These are phyloP conservation scores for Masnerella sp. DNA, from an alignment of 2,888 invertebrate species.

Conservation along the genomic window DNA sequence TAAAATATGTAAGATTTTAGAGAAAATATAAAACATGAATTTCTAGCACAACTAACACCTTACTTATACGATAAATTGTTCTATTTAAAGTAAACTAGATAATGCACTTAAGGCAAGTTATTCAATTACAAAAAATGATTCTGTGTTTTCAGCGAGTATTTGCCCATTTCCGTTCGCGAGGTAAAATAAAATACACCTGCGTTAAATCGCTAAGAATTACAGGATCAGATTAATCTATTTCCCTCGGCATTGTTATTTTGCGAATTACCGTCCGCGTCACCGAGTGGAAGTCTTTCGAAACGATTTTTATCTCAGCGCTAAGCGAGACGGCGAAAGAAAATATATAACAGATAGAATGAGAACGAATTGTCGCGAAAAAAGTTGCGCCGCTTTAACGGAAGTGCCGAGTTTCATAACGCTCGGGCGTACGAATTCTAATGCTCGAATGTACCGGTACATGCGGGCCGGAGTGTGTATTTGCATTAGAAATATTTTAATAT, in stretches of 20 bases:
- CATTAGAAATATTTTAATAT: conserved; percentile 75
- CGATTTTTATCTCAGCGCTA: conserved; percentile 26
- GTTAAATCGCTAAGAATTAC: conserved; percentile 34
- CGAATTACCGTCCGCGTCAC: conserved; percentile 32
- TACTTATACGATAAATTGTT: too few relatives aligned
- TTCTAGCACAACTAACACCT: too few relatives aligned
- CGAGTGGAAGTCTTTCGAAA: conserved; percentile 8
- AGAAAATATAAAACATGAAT: too few relatives aligned
- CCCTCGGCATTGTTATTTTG: conserved; percentile 31
- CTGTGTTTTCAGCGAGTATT: conserved; percentile 10
- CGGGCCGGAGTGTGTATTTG: conserved; percentile 56
- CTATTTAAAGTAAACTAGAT: too few relatives aligned
- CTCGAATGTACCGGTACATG: conserved; percentile 61
- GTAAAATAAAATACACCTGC: conserved; percentile 22
- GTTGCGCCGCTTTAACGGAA: conserved; percentile 45
- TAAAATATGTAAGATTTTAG: too few relatives aligned
- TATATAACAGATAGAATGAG: not conserved
- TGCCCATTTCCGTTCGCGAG: conserved; percentile 17
- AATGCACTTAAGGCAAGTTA: too few relatives aligned
- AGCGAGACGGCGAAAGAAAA: not conserved
- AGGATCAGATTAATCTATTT: conserved; percentile 40
- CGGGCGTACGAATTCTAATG: conserved; percentile 68
- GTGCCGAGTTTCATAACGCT: conserved; percentile 62
- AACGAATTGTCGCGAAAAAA: conserved; percentile 21
- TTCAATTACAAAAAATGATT: too few relatives aligned